Percentiles rank a stretch among this genome's conserved stretches.
Conservation (phyloP, 2,113 vertebrate genomes). For the Tachysurus vachellii region DNA sequence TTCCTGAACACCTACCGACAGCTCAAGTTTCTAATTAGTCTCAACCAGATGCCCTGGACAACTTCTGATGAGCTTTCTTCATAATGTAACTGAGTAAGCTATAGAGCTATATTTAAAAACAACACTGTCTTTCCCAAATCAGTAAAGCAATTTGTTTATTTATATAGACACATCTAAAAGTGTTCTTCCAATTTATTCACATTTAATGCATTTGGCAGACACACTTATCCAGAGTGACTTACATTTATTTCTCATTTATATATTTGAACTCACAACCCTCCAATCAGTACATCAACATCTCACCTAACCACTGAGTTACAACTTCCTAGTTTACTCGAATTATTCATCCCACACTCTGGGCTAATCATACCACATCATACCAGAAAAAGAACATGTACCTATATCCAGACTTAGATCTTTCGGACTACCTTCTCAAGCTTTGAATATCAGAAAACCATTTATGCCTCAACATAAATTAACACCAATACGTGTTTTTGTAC, state of each 20-base stretch:
- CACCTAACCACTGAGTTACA: no score
- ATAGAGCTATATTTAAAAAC: neutral
- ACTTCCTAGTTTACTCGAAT: neutral
- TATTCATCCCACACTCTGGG: neutral
- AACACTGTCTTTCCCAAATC: neutral
- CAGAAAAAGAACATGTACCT: neutral
- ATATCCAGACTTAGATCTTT: neutral
- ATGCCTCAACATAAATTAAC: neutral
- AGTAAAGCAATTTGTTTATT: neutral
- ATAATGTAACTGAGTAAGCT: neutral
- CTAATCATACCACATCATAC: neutral
- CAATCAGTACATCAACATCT: no score
- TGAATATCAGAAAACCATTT: neutral
- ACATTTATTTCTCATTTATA: no score
- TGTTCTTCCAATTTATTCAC: neutral
- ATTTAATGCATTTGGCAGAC: no score
- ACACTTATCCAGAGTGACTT: no score
- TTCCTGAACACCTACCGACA: neutral
- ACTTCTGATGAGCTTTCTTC: neutral
- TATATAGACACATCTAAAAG: neutral
- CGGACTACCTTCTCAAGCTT: neutral
- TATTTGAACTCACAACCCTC: no score
- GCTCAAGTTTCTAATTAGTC: neutral
- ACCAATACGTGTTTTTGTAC: neutral
- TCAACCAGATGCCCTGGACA: neutral